Evolutionary conservation across 2,113 vertebrate genomes (phyloP).

Genomic region (Odocoileus hemionus): DNA sequence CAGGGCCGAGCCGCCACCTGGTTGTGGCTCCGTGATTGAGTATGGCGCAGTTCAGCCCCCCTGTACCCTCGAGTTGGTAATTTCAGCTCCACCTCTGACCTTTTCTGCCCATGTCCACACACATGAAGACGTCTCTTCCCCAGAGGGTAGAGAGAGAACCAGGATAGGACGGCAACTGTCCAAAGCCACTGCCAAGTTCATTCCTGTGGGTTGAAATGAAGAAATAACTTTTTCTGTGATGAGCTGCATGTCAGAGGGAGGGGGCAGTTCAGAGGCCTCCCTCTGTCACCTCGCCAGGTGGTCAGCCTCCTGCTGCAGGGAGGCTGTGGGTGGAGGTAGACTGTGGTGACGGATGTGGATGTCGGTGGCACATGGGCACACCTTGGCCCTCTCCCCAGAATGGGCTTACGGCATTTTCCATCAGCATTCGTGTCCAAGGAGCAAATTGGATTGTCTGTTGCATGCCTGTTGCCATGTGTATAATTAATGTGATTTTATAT

Average conservation of each 20-base stretch:
- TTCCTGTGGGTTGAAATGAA: not conserved
- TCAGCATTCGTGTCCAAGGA: not conserved
- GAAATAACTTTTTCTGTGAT: not conserved
- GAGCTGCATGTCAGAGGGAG: not conserved
- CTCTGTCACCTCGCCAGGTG: not conserved
- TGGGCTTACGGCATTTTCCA: not conserved
- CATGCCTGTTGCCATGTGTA: not conserved
- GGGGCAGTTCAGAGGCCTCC: not conserved
- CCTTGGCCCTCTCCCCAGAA: not conserved
- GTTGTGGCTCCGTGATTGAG: too few relatives aligned
- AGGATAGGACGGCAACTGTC: not conserved
- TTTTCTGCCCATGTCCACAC: not conserved
- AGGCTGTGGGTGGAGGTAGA: not conserved
- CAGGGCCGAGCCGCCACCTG: accelerated
- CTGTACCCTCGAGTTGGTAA: not conserved
- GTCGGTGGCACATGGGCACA: not conserved
- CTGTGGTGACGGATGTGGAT: accelerated
- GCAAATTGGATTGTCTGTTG: not conserved
- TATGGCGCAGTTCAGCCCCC: not conserved
- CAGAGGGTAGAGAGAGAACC: not conserved
- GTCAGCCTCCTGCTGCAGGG: not conserved
- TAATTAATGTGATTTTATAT: slow-evolving; percentile 35
- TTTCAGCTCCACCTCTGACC: not conserved
- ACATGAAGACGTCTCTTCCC: not conserved
- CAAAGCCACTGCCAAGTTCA: not conserved